phyloP scores from a whole-genome alignment of 1,140 invertebrate species.

The Asobara japonica region DNA sequence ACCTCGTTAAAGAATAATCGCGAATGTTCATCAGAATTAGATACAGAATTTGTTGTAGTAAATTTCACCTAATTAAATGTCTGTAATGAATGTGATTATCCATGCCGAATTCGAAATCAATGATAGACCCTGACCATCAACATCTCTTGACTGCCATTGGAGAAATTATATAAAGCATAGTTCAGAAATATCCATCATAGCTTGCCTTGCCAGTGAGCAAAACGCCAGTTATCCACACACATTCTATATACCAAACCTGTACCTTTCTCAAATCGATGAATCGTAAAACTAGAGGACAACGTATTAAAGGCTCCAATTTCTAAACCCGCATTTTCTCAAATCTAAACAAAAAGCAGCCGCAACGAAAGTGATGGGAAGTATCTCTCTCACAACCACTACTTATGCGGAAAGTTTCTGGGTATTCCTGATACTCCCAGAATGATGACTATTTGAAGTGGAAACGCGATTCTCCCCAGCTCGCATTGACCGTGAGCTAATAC shows the following conservation, averaged over 20 bases:
- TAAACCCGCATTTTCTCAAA: neutral
- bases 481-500: neutral
- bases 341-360: neutral
- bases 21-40: neutral
- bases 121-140: neutral
- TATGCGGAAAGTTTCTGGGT: constrained; percentile 34
- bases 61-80: neutral
- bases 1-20: neutral
- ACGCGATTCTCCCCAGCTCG: neutral
- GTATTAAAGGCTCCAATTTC: constrained; percentile 6
- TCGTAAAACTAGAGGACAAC: constrained; percentile 42
- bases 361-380: constrained; percentile 41
- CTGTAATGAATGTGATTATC: neutral
- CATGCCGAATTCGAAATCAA: neutral
- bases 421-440: constrained; percentile 39
- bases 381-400: constrained; percentile 49
- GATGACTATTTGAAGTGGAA: constrained; percentile 54
- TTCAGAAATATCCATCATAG: neutral
- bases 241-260: neutral
- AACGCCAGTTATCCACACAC: constrained; percentile 37
- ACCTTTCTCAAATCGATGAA: neutral
- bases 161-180: no score
- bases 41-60: no score
- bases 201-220: constrained; percentile 23
- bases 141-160: neutral